These are phyloP conservation scores for Lordiphosa clarofinis DNA, from an alignment of 1,140 invertebrate genomes.

Conservation along the genomic window DNA sequence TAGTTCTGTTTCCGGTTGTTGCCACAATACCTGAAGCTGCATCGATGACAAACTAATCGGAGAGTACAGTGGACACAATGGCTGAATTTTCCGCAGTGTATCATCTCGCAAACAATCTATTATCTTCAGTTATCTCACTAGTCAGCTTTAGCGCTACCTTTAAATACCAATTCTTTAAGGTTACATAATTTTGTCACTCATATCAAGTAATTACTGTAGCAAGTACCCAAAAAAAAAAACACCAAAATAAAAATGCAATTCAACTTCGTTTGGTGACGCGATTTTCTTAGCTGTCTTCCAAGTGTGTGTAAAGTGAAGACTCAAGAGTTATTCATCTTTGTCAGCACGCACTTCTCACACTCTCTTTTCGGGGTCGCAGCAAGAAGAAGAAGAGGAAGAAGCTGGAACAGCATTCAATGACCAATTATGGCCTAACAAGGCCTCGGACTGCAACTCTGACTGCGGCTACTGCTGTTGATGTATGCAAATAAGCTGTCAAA, in stretches of 20 bases:
- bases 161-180: no score
- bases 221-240: constrained; percentile 1
- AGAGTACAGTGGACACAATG: no score
- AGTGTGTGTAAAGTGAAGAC: neutral
- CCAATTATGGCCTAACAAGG: constrained; percentile 76
- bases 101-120: no score
- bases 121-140: no score
- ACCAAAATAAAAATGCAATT: neutral
- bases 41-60: no score
- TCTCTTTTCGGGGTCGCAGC: constrained; percentile 13
- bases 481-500: constrained; percentile 78
- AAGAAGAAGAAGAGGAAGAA: constrained; percentile 1
- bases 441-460: constrained; percentile 24
- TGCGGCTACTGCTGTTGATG: constrained; percentile 54
- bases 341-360: constrained; percentile 67
- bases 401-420: constrained; percentile 56
- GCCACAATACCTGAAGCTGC: no score
- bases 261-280: constrained; percentile 39
- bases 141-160: no score
- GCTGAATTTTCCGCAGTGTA: no score
- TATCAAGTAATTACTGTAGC: neutral
- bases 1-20: no score
- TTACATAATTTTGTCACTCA: no score
- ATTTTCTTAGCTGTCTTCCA: constrained; percentile 14
- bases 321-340: constrained; percentile 58